Conservation (phyloP, 2,888 invertebrate species). For the Eubasilissa splendida region DNA sequence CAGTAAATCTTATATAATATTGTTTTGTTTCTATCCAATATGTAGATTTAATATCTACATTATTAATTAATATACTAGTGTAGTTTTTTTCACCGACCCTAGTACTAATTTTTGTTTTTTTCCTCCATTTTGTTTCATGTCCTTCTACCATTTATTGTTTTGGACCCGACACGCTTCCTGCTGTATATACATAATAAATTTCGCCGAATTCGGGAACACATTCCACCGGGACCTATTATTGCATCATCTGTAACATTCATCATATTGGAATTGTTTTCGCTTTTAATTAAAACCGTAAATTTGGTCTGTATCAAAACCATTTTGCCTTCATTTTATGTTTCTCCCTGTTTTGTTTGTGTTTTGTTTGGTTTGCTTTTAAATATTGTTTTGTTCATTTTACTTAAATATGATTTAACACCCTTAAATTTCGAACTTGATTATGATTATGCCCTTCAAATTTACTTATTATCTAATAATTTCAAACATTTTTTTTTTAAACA, state of each 20-base stretch:
- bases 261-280: slow-evolving; percentile 31
- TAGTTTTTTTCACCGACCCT: too few species aligned
- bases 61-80: too few species aligned
- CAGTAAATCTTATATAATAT: too few species aligned
- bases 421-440: not conserved
- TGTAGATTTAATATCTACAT: too few species aligned
- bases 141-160: slow-evolving; percentile 56
- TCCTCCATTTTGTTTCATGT: slow-evolving; percentile 59
- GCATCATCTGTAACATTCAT: slow-evolving; percentile 32
- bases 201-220: slow-evolving; percentile 22
- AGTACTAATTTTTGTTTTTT: slow-evolving; percentile 57
- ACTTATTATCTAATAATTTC: not conserved
- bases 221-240: slow-evolving; percentile 33
- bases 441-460: not conserved
- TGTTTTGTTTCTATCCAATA: too few species aligned
- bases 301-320: slow-evolving; percentile 55
- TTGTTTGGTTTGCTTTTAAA: slow-evolving; percentile 28
- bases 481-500: slow-evolving; percentile 3
- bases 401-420: not conserved
- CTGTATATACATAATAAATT: slow-evolving; percentile 37
- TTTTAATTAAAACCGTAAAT: slow-evolving; percentile 37
- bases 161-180: slow-evolving; percentile 26
- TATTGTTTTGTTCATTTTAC: not conserved
- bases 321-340: slow-evolving; percentile 57
- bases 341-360: slow-evolving; percentile 44